These are phyloP conservation scores for honey bee (Apis mellifera) DNA, from an alignment of 1,140 invertebrate genomes.

Conservation along the genomic window Amel_HAv3.1 CM009938.2:7346001-7346500, in stretches of 20 bases:
- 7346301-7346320: conserved; percentile 81
- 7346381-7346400: conserved; percentile 80
- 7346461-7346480: background rate
- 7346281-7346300: conserved; percentile 83
- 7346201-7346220: conserved; percentile 84
- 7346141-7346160: conserved; percentile 79
- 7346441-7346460: conserved; percentile 47
- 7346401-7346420: conserved; percentile 77
- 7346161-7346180: conserved; percentile 80
- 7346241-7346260: conserved; percentile 81
- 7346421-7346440: conserved; percentile 74
- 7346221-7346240: conserved; percentile 83
- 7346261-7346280: conserved; percentile 79
- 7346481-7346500: background rate
- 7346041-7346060: conserved; percentile 36
- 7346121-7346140: conserved; percentile 78
- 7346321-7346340: conserved; percentile 77
- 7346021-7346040: conserved; percentile 46
- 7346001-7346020: conserved; percentile 61
- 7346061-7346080: conserved; percentile 67
- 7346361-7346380: conserved; percentile 69
- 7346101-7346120: conserved; percentile 79
- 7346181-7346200: conserved; percentile 83
- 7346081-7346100: conserved; percentile 74
- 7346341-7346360: conserved; percentile 72